These are phyloP conservation scores for Darwinula stevensoni DNA, from an alignment of 2,888 invertebrate genomes.

Conservation along the genomic window DNA sequence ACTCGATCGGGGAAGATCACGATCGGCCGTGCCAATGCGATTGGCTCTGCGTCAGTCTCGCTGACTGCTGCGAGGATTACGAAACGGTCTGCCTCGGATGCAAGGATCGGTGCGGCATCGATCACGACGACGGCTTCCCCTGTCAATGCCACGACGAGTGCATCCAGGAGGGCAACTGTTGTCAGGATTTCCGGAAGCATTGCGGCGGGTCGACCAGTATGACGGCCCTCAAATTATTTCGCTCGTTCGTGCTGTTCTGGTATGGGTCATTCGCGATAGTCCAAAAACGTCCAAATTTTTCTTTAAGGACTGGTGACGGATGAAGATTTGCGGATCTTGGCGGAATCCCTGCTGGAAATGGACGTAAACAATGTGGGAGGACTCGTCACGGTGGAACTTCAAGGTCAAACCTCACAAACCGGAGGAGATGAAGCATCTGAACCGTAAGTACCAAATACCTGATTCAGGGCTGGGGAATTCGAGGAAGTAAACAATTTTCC, in stretches of 20 bases:
- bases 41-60: neutral
- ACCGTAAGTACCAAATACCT: neutral
- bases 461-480: too few relatives aligned
- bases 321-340: too few relatives aligned
- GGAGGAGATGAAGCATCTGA: neutral
- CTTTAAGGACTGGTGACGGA: too few relatives aligned
- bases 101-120: neutral
- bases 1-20: neutral
- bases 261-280: too few relatives aligned
- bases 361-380: neutral
- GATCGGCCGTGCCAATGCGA: conserved; percentile 2
- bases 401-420: neutral
- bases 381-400: neutral
- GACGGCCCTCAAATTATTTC: too few relatives aligned
- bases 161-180: neutral
- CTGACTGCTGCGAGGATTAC: neutral
- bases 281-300: too few relatives aligned
- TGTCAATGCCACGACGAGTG: neutral
- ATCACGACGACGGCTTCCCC: neutral
- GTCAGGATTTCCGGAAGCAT: neutral
- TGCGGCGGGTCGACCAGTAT: too few relatives aligned
- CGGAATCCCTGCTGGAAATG: neutral
- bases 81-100: neutral
- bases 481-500: too few relatives aligned
- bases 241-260: too few relatives aligned